Evolutionary conservation across 2,113 vertebrate genomes (phyloP).

Genomic region (human): DNA sequence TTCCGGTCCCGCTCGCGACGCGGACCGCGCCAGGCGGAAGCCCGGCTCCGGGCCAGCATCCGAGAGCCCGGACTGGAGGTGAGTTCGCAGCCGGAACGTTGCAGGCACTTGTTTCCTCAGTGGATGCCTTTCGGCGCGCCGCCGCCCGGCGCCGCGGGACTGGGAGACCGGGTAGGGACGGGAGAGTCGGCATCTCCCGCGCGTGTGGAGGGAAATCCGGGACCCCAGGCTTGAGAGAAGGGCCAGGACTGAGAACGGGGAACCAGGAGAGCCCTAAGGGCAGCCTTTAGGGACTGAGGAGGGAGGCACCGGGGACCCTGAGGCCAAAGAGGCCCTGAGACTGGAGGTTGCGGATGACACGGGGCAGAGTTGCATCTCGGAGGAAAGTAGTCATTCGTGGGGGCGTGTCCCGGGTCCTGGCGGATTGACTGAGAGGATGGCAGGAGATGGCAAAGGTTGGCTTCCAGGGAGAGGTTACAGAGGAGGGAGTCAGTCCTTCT

Average conservation of each 20-base stretch:
- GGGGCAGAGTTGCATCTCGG: background rate
- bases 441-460: background rate
- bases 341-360: background rate
- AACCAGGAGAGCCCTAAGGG: fast-evolving
- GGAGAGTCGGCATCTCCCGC: background rate
- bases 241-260: background rate
- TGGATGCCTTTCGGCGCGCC: background rate
- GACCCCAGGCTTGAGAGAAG: background rate
- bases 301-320: background rate
- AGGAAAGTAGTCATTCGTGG: background rate
- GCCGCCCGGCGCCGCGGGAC: background rate
- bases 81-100: background rate
- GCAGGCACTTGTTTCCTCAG: background rate
- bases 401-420: slow-evolving; percentile 35
- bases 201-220: background rate
- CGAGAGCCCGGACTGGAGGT: background rate
- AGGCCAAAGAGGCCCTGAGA: fast-evolving
- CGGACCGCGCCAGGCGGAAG: slow-evolving; percentile 62
- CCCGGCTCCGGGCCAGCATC: background rate
- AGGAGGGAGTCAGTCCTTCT: background rate
- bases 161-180: slow-evolving; percentile 21
- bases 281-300: background rate
- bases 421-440: background rate
- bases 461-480: background rate
- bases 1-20: slow-evolving; percentile 39